These are phyloP conservation scores for Drosophila ironensis DNA, from an alignment of 1,140 invertebrate species.

Conservation along the genomic window DNA sequence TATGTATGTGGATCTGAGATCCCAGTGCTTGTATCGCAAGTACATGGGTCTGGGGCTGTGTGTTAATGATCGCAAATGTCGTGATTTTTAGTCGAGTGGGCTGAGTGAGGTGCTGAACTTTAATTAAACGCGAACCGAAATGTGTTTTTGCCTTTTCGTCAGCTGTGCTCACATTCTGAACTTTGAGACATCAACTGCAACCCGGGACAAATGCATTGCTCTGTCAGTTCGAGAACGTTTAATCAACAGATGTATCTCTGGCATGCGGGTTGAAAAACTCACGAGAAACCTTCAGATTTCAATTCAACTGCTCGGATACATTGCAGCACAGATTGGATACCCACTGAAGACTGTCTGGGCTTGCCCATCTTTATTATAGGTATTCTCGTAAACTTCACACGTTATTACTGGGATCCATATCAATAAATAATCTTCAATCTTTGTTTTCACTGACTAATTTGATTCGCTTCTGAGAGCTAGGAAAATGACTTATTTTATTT, in stretches of 20 bases:
- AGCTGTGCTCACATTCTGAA: constrained; percentile 26
- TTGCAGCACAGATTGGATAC: too few relatives aligned
- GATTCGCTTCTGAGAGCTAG: too few relatives aligned
- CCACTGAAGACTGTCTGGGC: too few relatives aligned
- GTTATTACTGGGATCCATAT: too few relatives aligned
- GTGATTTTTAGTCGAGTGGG: constrained; percentile 45
- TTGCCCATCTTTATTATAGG: too few relatives aligned
- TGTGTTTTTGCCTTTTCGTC: constrained; percentile 12
- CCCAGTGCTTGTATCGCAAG: neutral
- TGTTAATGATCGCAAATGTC: constrained; percentile 48
- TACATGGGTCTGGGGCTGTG: neutral
- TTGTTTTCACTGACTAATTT: too few relatives aligned
- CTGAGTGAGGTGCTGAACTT: constrained; percentile 46
- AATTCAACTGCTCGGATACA: neutral
- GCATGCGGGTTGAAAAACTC: neutral
- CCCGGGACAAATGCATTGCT: constrained; percentile 22
- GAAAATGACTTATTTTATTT: too few relatives aligned
- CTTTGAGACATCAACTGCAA: constrained; percentile 40
- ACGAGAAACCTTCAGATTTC: constrained; percentile 18
- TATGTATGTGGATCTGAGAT: neutral
- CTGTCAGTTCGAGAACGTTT: constrained; percentile 25
- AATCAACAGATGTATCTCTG: constrained; percentile 23
- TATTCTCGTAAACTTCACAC: too few relatives aligned
- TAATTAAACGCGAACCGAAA: constrained; percentile 46
- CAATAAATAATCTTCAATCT: too few relatives aligned